Conservation (phyloP, 2,797 vertebrate species). For the Danio jaintianensis region DNA sequence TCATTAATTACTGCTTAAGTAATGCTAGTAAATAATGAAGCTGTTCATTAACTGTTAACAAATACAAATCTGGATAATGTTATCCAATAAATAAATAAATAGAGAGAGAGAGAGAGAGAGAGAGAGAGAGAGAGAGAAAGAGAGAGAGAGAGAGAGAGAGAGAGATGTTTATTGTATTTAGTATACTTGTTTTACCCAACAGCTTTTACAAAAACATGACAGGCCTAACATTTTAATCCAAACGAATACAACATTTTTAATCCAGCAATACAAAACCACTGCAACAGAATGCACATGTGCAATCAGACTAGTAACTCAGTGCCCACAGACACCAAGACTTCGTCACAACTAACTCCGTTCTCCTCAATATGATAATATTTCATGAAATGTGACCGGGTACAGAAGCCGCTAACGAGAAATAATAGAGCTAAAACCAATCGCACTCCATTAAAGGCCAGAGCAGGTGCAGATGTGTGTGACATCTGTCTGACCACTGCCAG, state of each 20-base stretch:
- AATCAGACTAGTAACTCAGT: background rate
- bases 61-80: no score
- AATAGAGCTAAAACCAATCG: background rate
- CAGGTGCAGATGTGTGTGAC: constrained; percentile 56
- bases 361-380: background rate
- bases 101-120: no score
- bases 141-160: no score
- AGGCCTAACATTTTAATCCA: no score
- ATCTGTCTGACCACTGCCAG: constrained; percentile 52
- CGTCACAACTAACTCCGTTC: constrained; percentile 2
- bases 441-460: constrained; percentile 6
- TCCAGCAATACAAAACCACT: background rate
- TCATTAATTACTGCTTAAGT: no score
- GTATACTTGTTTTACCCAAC: background rate
- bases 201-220: background rate
- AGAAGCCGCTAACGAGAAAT: constrained; percentile 7
- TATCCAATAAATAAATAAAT: no score
- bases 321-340: background rate
- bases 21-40: no score
- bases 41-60: no score
- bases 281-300: background rate
- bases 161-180: background rate
- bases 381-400: background rate
- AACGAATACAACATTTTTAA: no score
- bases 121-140: no score